phyloP scores from a whole-genome alignment of 92 coral and sea anemone genomes.

The Epizoanthus illoricatus region DNA sequence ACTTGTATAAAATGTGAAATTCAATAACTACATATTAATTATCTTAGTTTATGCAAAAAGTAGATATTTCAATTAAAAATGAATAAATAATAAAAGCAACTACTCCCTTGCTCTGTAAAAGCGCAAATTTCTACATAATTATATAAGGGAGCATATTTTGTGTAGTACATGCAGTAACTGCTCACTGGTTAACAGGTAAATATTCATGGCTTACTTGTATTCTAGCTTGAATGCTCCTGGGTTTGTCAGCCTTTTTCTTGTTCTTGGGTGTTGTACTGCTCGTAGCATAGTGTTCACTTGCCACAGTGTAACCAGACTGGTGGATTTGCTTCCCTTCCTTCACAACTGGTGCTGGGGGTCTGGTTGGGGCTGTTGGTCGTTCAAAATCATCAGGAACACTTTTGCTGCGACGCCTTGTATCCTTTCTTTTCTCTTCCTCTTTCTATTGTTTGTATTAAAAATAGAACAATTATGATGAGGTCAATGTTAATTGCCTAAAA shows the following conservation, averaged over 20 bases:
- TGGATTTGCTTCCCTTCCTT: slow-evolving; percentile 55
- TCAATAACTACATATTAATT: no score
- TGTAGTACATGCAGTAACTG: background rate
- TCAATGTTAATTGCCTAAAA: no score
- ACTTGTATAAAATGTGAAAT: no score
- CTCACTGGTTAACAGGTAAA: background rate
- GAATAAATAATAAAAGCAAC: no score
- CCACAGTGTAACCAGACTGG: slow-evolving; percentile 79
- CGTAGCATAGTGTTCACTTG: slow-evolving; percentile 90
- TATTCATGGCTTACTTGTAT: slow-evolving; percentile 56
- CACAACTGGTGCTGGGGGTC: slow-evolving; percentile 29
- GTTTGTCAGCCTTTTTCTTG: slow-evolving; percentile 41
- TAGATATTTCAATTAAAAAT: no score
- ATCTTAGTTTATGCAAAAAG: no score
- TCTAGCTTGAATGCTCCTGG: slow-evolving; percentile 56
- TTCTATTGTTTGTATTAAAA: background rate
- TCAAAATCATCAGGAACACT: slow-evolving; percentile 25
- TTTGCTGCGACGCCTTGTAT: slow-evolving; percentile 34
- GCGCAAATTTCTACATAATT: no score
- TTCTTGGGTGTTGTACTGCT: slow-evolving; percentile 59
- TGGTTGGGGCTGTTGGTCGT: background rate
- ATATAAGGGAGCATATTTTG: no score
- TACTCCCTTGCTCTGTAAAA: no score
- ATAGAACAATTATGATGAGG: background rate
- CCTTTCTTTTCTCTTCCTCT: slow-evolving; percentile 33